Evolutionary conservation across 1,140 invertebrate genomes (phyloP), one percentile per base, ranked within the genome.

Genomic region (Cotesia glomerata): DNA sequence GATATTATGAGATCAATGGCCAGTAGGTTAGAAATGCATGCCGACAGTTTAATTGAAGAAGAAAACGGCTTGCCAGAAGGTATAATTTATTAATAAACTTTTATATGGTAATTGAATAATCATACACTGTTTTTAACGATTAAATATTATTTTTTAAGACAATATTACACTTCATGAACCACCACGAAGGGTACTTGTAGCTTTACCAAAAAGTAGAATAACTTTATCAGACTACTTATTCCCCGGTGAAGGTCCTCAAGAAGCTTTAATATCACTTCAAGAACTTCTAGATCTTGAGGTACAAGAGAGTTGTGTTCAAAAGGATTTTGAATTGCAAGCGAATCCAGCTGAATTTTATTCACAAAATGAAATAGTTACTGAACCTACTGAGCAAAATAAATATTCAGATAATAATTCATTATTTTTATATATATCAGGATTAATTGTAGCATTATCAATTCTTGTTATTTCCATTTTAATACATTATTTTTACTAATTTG

Each of bases 171-270:
- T 95, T 77, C 91, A 95, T 80, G 94, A 95, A 82, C 93, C 93
- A 26, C 95, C 95, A 4, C 87, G 94, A 56, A 85, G 94, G 76
- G 93, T 95, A 2, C 87, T 95, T 66, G 91, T 94, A 5, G 88
- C 90, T 32, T 80, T 94, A 7, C 90, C 91, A 35, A 87, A 90
- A 32, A 91, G 89, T 36, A 88, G 89, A 72, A 82, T 95, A 18
- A 91, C 91, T 18, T 88, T 95, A 5, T 95, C 93, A 65, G 94
- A 95, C 84, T 96, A 96, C 84, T 84, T 95, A 52, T 96, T 95
- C 80, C 94, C 93, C 69, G 94, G 94, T 5, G 94, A 96, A 86
- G 92, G 91, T 2, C 89, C 91, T 0, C 89, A 91, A 58, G 94
- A 95, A 82, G 91, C 92, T 5, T 84, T 94, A 52, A 88, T 91